phyloP scores from a whole-genome alignment of 1,140 invertebrate species.

The Bombus affinis region DNA sequence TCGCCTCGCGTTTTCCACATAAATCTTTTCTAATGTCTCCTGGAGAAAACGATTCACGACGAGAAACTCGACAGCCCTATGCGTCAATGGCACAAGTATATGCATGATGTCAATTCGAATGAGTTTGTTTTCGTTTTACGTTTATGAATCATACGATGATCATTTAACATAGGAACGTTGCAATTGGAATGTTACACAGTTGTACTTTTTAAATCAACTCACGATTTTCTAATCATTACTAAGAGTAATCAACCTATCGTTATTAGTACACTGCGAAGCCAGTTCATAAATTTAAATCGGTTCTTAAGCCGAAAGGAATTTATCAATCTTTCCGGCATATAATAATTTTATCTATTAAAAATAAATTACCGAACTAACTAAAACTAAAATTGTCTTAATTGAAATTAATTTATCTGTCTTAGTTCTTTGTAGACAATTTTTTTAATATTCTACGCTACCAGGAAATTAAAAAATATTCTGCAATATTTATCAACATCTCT shows the following conservation, averaged over 20 bases:
- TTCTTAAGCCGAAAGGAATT: background rate
- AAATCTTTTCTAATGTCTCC: background rate
- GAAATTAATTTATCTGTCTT: too few relatives aligned
- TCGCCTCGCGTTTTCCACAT: background rate
- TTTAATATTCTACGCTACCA: too few relatives aligned
- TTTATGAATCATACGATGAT: slow-evolving; percentile 9
- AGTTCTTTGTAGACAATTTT: too few relatives aligned
- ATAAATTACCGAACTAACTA: too few relatives aligned
- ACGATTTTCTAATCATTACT: background rate
- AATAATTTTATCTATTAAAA: background rate
- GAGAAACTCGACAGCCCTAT: background rate
- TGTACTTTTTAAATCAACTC: background rate
- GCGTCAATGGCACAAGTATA: slow-evolving; percentile 16
- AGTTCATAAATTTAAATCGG: background rate
- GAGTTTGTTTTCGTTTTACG: background rate
- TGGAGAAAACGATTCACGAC: slow-evolving; percentile 1
- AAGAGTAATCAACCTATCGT: background rate
- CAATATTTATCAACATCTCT: too few relatives aligned
- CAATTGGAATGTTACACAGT: background rate
- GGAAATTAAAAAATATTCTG: too few relatives aligned
- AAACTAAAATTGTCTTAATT: too few relatives aligned
- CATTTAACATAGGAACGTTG: background rate
- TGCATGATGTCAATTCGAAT: slow-evolving; percentile 29
- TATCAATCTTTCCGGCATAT: background rate
- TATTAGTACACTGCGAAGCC: background rate